These are phyloP conservation scores for Loris lydekkerianus DNA, from an alignment of 2,797 vertebrate genomes.

Conservation along the genomic window DNA sequence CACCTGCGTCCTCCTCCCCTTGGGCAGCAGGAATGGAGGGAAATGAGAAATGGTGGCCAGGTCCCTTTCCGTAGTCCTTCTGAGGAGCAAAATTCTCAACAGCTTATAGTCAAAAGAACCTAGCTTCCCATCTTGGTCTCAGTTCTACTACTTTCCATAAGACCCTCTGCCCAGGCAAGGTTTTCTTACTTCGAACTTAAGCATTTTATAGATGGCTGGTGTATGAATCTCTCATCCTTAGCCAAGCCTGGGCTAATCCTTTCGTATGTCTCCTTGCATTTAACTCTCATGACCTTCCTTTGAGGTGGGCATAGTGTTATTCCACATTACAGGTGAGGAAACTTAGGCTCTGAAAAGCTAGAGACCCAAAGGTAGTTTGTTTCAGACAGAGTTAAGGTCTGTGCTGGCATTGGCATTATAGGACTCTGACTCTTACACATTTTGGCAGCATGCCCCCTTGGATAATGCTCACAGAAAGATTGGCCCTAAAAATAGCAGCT, in stretches of 20 bases:
- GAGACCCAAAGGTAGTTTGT: background rate
- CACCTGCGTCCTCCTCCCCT: background rate
- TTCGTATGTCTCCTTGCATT: background rate
- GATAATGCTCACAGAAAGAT: background rate
- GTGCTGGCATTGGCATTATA: background rate
- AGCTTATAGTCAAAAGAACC: background rate
- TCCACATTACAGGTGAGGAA: background rate
- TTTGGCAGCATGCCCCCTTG: background rate
- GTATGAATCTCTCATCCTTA: background rate
- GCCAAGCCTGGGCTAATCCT: background rate
- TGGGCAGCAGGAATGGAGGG: background rate
- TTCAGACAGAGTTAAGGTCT: background rate
- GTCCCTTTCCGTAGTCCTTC: too few species aligned
- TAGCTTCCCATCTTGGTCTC: background rate
- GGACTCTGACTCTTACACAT: background rate
- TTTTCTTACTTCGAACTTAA: background rate
- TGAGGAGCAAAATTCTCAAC: background rate
- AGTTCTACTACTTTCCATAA: rapidly evolving
- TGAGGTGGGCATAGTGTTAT: background rate
- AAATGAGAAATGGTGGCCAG: too few species aligned
- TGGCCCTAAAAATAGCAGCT: constrained; percentile 56
- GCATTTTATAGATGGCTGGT: background rate
- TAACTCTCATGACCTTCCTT: background rate
- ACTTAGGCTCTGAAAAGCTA: background rate
- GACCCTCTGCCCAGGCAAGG: background rate